These are phyloP conservation scores for Grapholita molesta DNA, from an alignment of 1,140 invertebrate genomes.

Conservation along the genomic window DNA sequence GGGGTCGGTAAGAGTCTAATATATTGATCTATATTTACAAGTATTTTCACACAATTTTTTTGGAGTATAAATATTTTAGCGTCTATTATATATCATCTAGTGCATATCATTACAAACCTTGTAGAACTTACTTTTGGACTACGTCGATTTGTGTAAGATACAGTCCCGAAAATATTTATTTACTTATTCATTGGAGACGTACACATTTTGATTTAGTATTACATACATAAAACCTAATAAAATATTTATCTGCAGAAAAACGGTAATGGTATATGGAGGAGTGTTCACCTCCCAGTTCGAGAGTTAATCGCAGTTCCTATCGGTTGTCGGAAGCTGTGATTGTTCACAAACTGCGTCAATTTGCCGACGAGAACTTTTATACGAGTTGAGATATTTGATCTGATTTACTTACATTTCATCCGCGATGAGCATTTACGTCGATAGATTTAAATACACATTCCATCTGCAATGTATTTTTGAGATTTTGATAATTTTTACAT, in stretches of 20 bases:
- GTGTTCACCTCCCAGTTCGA: background rate
- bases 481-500: too few relatives aligned
- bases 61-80: too few relatives aligned
- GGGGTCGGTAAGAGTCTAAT: too few relatives aligned
- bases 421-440: background rate
- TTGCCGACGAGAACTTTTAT: background rate
- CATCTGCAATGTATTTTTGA: background rate
- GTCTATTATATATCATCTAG: too few relatives aligned
- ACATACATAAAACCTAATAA: background rate
- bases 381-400: background rate
- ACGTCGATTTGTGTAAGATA: too few relatives aligned
- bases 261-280: background rate
- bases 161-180: too few relatives aligned
- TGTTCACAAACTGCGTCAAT: slow-evolving; percentile 3
- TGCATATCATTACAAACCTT: too few relatives aligned
- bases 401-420: background rate
- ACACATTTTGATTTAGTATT: too few relatives aligned
- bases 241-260: background rate
- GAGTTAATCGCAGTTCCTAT: background rate
- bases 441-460: background rate
- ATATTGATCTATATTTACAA: too few relatives aligned
- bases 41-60: too few relatives aligned
- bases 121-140: too few relatives aligned
- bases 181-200: too few relatives aligned
- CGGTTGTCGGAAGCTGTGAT: background rate